A percentile compares a stretch with the other conserved stretches of the same genome.
Evolutionary conservation across 2,797 vertebrate species (phyloP).

Genomic region (Enteromius unitaeniatus): DNA sequence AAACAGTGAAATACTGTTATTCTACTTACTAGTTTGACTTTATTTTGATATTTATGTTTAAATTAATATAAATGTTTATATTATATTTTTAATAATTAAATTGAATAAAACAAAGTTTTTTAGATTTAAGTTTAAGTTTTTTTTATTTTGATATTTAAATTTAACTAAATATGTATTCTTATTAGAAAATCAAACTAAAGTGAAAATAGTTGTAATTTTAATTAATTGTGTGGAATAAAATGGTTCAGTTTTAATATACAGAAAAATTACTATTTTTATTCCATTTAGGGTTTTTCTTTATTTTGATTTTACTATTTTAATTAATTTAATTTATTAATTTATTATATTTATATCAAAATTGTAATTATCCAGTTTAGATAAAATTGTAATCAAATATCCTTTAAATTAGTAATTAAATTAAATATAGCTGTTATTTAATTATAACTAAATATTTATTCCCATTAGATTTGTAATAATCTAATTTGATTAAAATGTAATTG

Average conservation of each 20-base stretch:
- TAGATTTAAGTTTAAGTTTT: too few relatives aligned
- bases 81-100: not conserved
- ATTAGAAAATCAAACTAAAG: not conserved
- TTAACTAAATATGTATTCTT: not conserved
- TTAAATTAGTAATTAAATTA: not conserved
- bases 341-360: not conserved
- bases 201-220: not conserved
- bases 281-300: not conserved
- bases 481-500: not conserved
- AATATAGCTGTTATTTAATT: not conserved
- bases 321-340: not conserved
- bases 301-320: not conserved
- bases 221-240: not conserved
- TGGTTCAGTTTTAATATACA: not conserved
- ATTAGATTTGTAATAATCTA: not conserved
- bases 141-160: not conserved
- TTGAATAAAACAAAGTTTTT: not conserved
- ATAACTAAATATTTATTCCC: not conserved
- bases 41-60: not conserved
- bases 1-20: too few relatives aligned
- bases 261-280: not conserved
- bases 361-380: not conserved
- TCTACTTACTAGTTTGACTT: not conserved
- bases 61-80: not conserved
- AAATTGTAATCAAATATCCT: not conserved